Percentiles rank a stretch among this genome's conserved stretches.
These are phyloP conservation scores for Antheraea yamamai DNA, from an alignment of 2,888 invertebrate species.

Conservation along the genomic window DNA sequence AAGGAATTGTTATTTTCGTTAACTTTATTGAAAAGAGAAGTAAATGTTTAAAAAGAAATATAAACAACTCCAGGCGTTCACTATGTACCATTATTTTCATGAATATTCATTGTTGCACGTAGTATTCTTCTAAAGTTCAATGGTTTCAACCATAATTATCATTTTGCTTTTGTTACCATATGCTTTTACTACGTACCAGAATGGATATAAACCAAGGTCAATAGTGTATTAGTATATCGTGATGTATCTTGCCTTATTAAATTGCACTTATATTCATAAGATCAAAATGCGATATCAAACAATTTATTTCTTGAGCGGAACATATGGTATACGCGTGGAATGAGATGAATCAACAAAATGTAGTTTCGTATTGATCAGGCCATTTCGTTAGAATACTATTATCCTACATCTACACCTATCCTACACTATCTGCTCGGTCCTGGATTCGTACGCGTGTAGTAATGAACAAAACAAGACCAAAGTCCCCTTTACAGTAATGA, in stretches of 20 bases:
- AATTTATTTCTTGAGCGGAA: neutral
- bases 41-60: neutral
- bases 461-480: too few species aligned
- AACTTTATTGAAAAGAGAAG: neutral
- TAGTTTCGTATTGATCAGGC: neutral
- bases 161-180: constrained; percentile 5
- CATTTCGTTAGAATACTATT: neutral
- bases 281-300: neutral
- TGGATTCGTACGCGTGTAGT: too few species aligned
- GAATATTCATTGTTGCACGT: neutral
- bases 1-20: neutral
- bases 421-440: too few species aligned
- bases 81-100: neutral
- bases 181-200: neutral
- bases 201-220: constrained; percentile 2
- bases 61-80: constrained; percentile 1
- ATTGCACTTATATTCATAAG: neutral
- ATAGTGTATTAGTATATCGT: neutral
- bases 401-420: too few species aligned
- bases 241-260: neutral
- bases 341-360: neutral
- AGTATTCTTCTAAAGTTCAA: neutral
- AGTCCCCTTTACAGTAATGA: too few species aligned
- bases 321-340: neutral
- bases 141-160: constrained; percentile 6